Conservation (phyloP, 1,140 invertebrate genomes). For the Stratiolaelaps scimitus region DNA sequence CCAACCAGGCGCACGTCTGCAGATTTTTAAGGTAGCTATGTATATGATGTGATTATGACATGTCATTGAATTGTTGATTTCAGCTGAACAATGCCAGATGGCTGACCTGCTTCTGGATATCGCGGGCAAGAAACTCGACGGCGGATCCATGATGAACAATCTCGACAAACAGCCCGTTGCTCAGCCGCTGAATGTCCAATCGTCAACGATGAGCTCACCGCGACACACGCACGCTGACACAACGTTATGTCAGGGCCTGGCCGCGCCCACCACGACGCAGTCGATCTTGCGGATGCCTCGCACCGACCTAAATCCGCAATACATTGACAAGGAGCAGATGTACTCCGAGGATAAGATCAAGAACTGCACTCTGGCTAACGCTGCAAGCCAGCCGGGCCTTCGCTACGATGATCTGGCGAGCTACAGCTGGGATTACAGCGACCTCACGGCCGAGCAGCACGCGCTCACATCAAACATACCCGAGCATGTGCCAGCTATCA, state of each 20-base stretch:
- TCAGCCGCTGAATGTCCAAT: slow-evolving; percentile 8
- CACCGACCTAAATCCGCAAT: background rate
- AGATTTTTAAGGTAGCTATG: too few relatives aligned
- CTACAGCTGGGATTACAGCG: slow-evolving; percentile 29
- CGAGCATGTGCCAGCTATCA: slow-evolving; percentile 22
- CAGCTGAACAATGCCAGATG: slow-evolving; percentile 27
- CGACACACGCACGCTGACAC: too few relatives aligned
- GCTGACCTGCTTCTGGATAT: slow-evolving; percentile 26
- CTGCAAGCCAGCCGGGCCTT: slow-evolving; percentile 28
- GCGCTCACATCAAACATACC: slow-evolving; percentile 22
- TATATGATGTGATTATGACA: too few relatives aligned
- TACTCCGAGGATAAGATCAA: slow-evolving; percentile 27
- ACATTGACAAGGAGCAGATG: slow-evolving; percentile 24
- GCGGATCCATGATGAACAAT: slow-evolving; percentile 27
- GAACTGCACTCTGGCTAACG: slow-evolving; percentile 13
- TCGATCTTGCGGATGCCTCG: slow-evolving; percentile 14
- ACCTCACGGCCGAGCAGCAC: slow-evolving; percentile 24
- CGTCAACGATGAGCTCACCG: background rate
- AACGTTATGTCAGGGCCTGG: too few relatives aligned
- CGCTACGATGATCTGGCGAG: slow-evolving; percentile 24
- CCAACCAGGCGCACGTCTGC: too few relatives aligned
- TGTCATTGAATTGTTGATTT: background rate
- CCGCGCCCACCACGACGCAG: background rate
- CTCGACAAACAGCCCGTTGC: slow-evolving; percentile 18
- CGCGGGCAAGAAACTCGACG: slow-evolving; percentile 19